Evolutionary conservation across 2,113 vertebrate species (phyloP).

Genomic region (Otolemur garnettii): DNA sequence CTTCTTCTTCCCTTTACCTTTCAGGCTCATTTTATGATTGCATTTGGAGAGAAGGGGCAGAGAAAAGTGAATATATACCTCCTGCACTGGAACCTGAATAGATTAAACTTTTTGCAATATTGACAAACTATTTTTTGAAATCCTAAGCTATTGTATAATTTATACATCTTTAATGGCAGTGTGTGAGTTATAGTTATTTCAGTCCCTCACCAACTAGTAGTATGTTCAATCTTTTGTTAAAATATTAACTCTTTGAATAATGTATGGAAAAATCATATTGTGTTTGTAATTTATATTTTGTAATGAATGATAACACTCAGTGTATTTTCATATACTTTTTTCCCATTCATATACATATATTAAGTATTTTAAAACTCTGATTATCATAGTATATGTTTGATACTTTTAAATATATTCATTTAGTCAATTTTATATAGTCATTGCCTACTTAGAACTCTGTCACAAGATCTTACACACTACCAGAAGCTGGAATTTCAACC

Average conservation of each 20-base stretch:
- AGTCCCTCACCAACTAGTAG: not conserved
- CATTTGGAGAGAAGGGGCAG: not conserved
- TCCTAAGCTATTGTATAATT: not conserved
- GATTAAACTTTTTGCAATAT: not conserved
- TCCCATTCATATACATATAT: not conserved
- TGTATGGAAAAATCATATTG: not conserved
- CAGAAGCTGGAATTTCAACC: not conserved
- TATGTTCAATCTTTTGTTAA: not conserved
- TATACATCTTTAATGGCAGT: not conserved
- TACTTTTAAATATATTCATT: not conserved
- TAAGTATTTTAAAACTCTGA: not conserved
- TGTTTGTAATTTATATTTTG: not conserved
- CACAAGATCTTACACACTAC: not conserved
- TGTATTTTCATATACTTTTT: not conserved
- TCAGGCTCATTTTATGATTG: not conserved
- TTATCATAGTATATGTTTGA: not conserved
- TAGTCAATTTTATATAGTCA: not conserved
- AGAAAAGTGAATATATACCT: not conserved
- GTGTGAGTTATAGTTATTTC: not conserved
- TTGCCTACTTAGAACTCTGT: not conserved
- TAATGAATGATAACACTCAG: not conserved
- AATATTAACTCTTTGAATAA: not conserved
- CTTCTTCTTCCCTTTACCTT: not conserved
- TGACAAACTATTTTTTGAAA: not conserved
- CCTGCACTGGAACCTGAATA: not conserved